Conservation (phyloP, 1,140 invertebrate genomes). For the Charaxes varanes region DNA sequence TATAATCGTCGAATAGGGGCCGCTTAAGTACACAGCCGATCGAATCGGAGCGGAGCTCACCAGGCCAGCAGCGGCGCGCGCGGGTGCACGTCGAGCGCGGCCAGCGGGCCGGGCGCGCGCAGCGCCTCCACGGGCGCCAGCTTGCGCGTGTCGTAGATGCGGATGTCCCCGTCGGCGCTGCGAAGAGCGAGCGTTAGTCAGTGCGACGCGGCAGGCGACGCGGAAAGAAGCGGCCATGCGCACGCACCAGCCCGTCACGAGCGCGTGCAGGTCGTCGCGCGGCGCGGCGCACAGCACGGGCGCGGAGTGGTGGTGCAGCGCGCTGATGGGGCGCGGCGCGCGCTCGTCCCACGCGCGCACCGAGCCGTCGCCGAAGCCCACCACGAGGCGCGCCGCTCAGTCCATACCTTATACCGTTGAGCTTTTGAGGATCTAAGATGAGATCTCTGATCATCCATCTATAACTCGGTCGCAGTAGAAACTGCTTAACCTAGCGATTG, state of each 20-base stretch:
- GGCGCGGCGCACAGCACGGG: constrained; percentile 47
- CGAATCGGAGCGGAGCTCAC: too few relatives aligned
- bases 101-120: constrained; percentile 81
- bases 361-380: constrained; percentile 71
- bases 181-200: neutral
- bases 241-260: constrained; percentile 48
- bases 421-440: too few relatives aligned
- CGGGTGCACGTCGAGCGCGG: constrained; percentile 88
- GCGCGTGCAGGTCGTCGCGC: constrained; percentile 28
- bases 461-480: too few relatives aligned
- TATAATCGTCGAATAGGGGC: too few relatives aligned
- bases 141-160: constrained; percentile 87
- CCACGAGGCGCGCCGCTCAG: constrained; percentile 38
- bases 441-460: too few relatives aligned
- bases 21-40: too few relatives aligned
- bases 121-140: constrained; percentile 77
- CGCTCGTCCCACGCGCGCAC: constrained; percentile 71
- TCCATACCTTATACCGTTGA: too few relatives aligned
- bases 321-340: constrained; percentile 15
- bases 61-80: constrained; percentile 87
- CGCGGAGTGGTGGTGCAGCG: constrained; percentile 29
- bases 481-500: too few relatives aligned
- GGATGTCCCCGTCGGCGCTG: constrained; percentile 83
- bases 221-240: neutral
- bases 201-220: neutral